Evolutionary conservation across 1,140 invertebrate genomes (phyloP), one percentile per base, ranked within the genome.

Genomic region (Micrasema minimum): DNA sequence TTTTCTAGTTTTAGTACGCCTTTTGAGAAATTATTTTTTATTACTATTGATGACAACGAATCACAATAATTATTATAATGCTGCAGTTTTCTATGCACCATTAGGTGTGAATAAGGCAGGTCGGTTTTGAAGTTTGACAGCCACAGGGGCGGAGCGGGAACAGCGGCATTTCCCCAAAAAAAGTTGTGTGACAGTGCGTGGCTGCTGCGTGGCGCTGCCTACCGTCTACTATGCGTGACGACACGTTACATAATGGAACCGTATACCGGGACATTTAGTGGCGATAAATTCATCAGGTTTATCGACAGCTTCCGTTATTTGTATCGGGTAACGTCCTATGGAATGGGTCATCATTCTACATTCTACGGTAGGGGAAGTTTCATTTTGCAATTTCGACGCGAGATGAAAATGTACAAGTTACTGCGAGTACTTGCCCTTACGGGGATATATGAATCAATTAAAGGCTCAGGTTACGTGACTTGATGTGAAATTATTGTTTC

Each of bases 251-350:
- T 45, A 46, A 46, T 64, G 59, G 31, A 45, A 64, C 59, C 14
- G 50, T 67, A 20, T 55, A 16, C 22, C 65, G 18, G 48, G 48
- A 67, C 65, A 26, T 67, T 67, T 43, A 67, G 48, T 67, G 66
- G 9, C 65, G 43, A 72, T 72, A 72, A 72, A 72, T 72, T 72
- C 71, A 68, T 72, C 71, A 72, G 45, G 66, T 72, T 68, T 72
- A 72, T 72, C 65, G 71, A 72, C 71, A 69, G 71, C 59, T 72
- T 68, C 66, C 71, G 65, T 69, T 72, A 65, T 69, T 66, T 68
- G 57, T 57, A 35, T 64, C 18, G 55, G 38, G 51, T 55, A 23
- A 20, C 66, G 16, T 53, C 41, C 51, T 23, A 41, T 37, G 14
- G 55, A 69, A 69, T 57, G 38, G 50, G 48, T 48, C 48, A 50